Base-by-base conservation (phyloP, 2,888 invertebrate species). In the Rhyacophila evoluta region DNA sequence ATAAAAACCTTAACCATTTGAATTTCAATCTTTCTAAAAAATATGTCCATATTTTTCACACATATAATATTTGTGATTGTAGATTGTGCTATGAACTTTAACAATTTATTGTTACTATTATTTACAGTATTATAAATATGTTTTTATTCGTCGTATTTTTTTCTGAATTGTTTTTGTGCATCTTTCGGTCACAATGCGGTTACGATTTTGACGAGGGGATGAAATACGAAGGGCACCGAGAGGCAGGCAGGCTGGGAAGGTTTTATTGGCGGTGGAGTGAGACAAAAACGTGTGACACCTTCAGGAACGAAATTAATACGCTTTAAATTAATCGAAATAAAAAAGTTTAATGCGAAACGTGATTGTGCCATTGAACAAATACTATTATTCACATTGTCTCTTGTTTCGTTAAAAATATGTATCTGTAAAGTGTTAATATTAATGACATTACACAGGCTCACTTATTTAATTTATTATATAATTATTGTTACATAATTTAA, bases 141-240 rank as follows among this genome's bases (percentile, higher is more conserved):
- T n/a, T n/a, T n/a, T n/a, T n/a, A n/a, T n/a, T n/a, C n/a, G n/a
- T 33, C 29, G 6, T 33, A 33, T 33, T 33, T 33, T 33, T 33
- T 33, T 33, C 4, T 2, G 6, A 33, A 33, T 33, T 33, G 29
- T 33, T 6, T 33, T 6, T 33, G 2, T 33, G 29, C 29, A 33
- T 6, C 6, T 55, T 55, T n/a, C 19, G 55, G 55, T 55, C 55
- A 19, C 19, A 19, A 10, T 55, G 55, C 55, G 55, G 55, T 55
- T 55, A 55, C 12, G 10, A 19, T 55, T 55, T 55, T 55, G 55
- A 55, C 55, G 55, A 55, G 55, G 55, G 55, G 55, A 8, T 55
- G 55, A 25, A 55, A 55, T 55, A 55, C 55, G 55, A 55, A 55
- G 55, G 55, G 55, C 25, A 55, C 15, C 55, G 19, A 55, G 19